A percentile compares a stretch with the other conserved stretches of the same genome.
These are phyloP conservation scores for Buceros bicornis DNA, from an alignment of 2,797 vertebrate species.

Conservation along the genomic window DNA sequence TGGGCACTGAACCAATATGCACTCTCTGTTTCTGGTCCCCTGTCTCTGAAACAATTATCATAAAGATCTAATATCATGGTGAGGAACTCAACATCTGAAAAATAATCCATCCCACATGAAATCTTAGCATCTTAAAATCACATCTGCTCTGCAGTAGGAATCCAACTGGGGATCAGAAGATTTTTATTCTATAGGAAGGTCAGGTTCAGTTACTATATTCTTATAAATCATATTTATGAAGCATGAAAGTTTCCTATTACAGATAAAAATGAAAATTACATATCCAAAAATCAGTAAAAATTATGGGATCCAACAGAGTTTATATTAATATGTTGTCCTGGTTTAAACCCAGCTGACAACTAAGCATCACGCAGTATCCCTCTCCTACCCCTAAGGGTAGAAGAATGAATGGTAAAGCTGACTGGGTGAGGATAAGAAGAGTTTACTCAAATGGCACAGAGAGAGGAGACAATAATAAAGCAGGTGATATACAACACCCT, in stretches of 20 bases:
- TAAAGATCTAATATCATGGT: not conserved
- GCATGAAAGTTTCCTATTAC: not conserved
- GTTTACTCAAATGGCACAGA: too few species aligned
- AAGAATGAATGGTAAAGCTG: too few species aligned
- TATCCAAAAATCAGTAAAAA: not conserved
- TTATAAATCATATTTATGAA: not conserved
- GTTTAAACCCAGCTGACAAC: too few species aligned
- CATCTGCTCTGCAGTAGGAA: not conserved
- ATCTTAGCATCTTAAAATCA: not conserved
- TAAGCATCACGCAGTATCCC: too few species aligned
- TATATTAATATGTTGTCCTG: not conserved
- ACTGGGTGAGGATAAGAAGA: too few species aligned
- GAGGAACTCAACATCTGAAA: not conserved
- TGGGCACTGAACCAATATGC: not conserved
- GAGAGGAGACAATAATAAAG: too few species aligned
- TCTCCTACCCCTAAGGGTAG: too few species aligned
- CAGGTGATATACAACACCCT: too few species aligned
- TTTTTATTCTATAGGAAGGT: not conserved
- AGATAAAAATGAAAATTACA: not conserved
- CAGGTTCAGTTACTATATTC: not conserved
- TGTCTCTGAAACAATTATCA: not conserved
- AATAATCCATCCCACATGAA: not conserved
- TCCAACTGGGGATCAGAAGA: not conserved
- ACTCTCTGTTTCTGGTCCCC: not conserved
- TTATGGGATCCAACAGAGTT: not conserved